Base-by-base conservation (phyloP, 2,888 invertebrate species). In the Digitonthophagus gazella region DNA sequence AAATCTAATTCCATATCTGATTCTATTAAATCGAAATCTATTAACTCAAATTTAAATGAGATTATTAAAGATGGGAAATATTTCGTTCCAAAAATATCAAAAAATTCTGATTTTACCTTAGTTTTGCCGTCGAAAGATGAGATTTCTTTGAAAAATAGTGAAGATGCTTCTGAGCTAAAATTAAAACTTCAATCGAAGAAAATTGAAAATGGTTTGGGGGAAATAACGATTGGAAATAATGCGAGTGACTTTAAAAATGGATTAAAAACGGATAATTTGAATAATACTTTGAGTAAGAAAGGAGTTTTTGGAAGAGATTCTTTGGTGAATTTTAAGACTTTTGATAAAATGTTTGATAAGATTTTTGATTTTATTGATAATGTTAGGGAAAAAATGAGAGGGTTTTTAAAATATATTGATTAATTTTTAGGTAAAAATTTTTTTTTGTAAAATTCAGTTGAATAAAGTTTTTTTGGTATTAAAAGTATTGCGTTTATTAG, bases 161-260 rank as follows among this genome's bases (percentile, higher is more conserved):
- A 74, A 18, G 74, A 72, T 1, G 71, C 72, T 19, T 72, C 74
- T 1, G 74, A 75, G 66, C 71, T 76, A 16, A 74, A 72, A 66
- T 72, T 57, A 18, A 66, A 67, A 19, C 67, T 64, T 57, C 18
- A n/a, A 16, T 56, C 22, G 3, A 28, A 20, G 57, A 18, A 64
- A 6, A 19, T 15, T 15, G 28, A 56, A 15, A 68, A 64, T 68
- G 57, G 64, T 65, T 18, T 57, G n/a, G 14, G 57, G 3, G 11
- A 16, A 14, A 65, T 56, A 18, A 69, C 44, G 6, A 67, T 67
- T 8, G 65, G 58, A 44, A 55, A 14, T 54, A 8, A 18, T 11
- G 14, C 14, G 18, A 22, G 8, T 18, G n/a, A 16, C 16, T 14
- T 15, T 15, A 16, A 5, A 57, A 57, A 14, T 57, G 57, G 16